Conservation (phyloP, 1,140 invertebrate species). For the Subanguina moxae region DNA sequence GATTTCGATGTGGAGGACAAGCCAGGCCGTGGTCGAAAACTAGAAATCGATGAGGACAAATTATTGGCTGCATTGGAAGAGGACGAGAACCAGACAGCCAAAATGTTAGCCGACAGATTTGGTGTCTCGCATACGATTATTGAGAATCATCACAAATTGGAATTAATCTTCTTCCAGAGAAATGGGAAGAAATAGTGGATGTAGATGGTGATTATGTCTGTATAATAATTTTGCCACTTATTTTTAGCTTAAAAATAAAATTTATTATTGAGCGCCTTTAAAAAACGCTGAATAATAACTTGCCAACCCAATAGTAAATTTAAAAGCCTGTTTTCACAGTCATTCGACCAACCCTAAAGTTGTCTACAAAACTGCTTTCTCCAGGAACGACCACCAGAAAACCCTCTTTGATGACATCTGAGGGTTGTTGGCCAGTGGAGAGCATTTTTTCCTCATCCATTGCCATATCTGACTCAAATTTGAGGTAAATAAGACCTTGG, state of each 20-base stretch:
- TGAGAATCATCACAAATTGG: too few relatives aligned
- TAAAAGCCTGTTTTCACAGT: too few relatives aligned
- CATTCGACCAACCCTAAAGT: constrained; percentile 34
- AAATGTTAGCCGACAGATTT: too few relatives aligned
- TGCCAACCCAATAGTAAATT: not conserved
- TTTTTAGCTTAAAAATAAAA: too few relatives aligned
- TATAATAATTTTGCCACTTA: too few relatives aligned
- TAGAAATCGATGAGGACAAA: not conserved
- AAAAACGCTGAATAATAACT: too few relatives aligned
- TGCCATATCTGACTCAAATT: constrained; percentile 35
- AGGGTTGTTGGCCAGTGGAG: constrained; percentile 13
- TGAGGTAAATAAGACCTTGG: constrained; percentile 15
- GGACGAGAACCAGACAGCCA: not conserved
- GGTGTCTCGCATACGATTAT: too few relatives aligned
- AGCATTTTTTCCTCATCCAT: constrained; percentile 38
- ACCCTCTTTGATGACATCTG: constrained; percentile 37
- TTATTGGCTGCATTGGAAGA: constrained; percentile 3
- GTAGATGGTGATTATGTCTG: too few relatives aligned
- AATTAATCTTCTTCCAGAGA: too few relatives aligned
- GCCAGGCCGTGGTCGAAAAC: constrained; percentile 7
- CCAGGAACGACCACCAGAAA: constrained; percentile 43
- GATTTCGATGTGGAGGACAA: not conserved
- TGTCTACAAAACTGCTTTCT: constrained; percentile 42
- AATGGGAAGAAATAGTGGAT: too few relatives aligned
- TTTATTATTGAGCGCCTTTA: too few relatives aligned